phyloP scores from a whole-genome alignment of 2,888 invertebrate genomes.

The Netelia melanura region DNA sequence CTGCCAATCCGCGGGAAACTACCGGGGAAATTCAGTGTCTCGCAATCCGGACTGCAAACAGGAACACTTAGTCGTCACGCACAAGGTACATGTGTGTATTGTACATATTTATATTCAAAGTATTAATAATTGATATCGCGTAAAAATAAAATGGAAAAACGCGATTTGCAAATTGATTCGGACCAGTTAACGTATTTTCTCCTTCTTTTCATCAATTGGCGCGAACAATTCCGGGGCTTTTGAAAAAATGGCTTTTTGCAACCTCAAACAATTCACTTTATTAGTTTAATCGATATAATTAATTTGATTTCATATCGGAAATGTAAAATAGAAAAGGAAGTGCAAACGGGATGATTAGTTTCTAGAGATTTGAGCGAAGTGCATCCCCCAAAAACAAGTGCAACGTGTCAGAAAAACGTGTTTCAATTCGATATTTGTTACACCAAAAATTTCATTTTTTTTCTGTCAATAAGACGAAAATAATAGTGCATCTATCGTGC shows the following conservation, averaged over 20 bases:
- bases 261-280: no score
- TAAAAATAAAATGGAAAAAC: not conserved
- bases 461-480: no score
- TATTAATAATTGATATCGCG: not conserved
- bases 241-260: no score
- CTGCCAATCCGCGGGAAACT: constrained; percentile 47
- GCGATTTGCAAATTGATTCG: not conserved
- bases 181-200: not conserved
- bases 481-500: no score
- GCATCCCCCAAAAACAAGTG: no score
- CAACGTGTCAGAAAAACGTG: no score
- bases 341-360: constrained; percentile 4
- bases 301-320: not conserved
- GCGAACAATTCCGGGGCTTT: no score
- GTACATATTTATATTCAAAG: not conserved
- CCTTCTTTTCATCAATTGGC: no score
- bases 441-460: no score
- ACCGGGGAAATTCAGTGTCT: constrained; percentile 61
- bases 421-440: no score
- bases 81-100: constrained; percentile 32
- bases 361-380: not conserved
- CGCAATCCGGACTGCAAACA: constrained; percentile 58
- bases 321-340: not conserved
- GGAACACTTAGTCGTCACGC: constrained; percentile 35
- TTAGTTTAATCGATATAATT: not conserved